Conservation (phyloP, 2,888 invertebrate species). For the Melieria crassipennis region DNA sequence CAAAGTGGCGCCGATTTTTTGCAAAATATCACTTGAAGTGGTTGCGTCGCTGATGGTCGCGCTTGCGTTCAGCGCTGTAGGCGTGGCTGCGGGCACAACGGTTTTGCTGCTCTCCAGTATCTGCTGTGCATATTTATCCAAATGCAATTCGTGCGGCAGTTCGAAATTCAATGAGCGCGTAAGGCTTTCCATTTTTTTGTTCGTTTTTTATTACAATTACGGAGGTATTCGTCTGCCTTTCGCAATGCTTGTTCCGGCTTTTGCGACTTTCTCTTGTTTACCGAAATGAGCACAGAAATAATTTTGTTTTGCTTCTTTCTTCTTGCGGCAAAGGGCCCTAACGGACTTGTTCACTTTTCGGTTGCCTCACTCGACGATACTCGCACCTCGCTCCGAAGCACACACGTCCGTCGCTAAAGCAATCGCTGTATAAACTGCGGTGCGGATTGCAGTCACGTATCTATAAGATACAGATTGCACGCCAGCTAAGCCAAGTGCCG, state of each 20-base stretch:
- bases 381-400: neutral
- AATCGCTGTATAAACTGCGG: conserved; percentile 47
- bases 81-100: conserved; percentile 44
- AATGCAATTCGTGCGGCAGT: conserved; percentile 59
- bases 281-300: neutral
- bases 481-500: neutral
- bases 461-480: conserved; percentile 11
- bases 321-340: too few relatives aligned
- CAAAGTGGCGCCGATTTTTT: conserved; percentile 59
- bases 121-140: conserved; percentile 60
- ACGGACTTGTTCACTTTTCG: neutral
- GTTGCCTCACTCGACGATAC: neutral
- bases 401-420: conserved; percentile 25
- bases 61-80: conserved; percentile 42
- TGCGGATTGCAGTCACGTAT: neutral
- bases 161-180: conserved; percentile 61
- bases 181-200: conserved; percentile 54
- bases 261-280: too few relatives aligned
- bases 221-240: conserved; percentile 13
- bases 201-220: conserved; percentile 12
- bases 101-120: conserved; percentile 53
- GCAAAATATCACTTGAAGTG: conserved; percentile 55
- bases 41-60: conserved; percentile 19
- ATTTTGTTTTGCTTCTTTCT: conserved; percentile 11
- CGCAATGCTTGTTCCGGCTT: neutral